phyloP scores from a whole-genome alignment of 2,113 vertebrate genomes.

The Aspidoscelis tigris region DNA sequence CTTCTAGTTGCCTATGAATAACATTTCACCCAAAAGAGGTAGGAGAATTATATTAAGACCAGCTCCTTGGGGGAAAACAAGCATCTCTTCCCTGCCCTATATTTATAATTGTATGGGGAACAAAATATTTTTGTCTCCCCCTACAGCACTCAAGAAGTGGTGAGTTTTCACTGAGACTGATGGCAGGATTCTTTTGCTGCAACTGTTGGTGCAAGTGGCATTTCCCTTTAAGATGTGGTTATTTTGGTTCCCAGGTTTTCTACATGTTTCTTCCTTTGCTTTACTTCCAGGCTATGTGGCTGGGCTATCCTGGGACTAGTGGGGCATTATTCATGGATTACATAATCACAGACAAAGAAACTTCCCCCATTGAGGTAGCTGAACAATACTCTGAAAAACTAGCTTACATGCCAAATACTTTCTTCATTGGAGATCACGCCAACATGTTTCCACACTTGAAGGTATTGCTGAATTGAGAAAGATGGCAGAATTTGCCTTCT shows the following conservation, averaged over 20 bases:
- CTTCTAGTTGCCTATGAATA: no score
- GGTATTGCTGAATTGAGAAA: slow-evolving; percentile 68
- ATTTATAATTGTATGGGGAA: no score
- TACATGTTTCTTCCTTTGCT: not conserved
- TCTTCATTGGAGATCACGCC: slow-evolving; percentile 98
- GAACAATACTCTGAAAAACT: slow-evolving; percentile 98
- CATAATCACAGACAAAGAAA: slow-evolving; percentile 95
- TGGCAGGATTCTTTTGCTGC: not conserved
- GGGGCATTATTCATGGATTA: slow-evolving; percentile 98
- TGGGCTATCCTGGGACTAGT: slow-evolving; percentile 97
- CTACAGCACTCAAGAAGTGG: not conserved
- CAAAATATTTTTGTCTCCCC: not conserved
- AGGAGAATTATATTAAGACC: not conserved
- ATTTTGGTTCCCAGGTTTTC: no score
- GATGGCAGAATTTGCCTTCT: not conserved
- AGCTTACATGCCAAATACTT: slow-evolving; percentile 97
- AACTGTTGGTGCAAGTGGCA: not conserved
- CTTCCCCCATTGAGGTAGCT: slow-evolving; percentile 92
- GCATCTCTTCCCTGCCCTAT: no score
- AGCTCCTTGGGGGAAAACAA: not conserved
- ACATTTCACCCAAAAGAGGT: no score
- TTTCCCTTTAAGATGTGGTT: not conserved
- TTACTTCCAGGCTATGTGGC: slow-evolving; percentile 90
- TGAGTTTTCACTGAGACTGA: not conserved
- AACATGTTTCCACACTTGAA: slow-evolving; percentile 99